Base-by-base conservation (phyloP, 1,140 invertebrate genomes). In the Aphaenogaster floridana region DNA sequence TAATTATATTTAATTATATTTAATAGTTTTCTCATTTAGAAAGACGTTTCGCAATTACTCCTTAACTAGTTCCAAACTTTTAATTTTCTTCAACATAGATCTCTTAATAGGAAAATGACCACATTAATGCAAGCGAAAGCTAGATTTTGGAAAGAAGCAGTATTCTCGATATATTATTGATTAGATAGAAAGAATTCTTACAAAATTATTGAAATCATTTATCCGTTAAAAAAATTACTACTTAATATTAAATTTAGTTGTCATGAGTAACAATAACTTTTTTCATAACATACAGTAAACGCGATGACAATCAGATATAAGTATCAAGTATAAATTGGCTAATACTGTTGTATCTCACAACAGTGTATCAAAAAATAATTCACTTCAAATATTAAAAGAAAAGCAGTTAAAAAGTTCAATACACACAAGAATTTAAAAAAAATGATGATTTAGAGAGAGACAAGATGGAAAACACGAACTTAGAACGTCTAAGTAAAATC, bases 201-300 rank as follows among this genome's bases (percentile, higher is more conserved):
- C 7, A 71, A 71, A 71, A 15, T 74, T 54, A 74, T 54, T n/a
- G n/a, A 72, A 52, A 36, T 42, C 45, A 42, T 13, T 57, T 2
- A 66, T 66, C 48, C 11, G n/a, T 28, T 11, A n/a, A 42, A 0
- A 48, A 68, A 68, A 17, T 7, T 52, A 13, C 52, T 52, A 34
- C 5, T 36, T 69, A 69, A 69, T 2, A 6, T 36, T 36, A 4
- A 52, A 52, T 52, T 15, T 52, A 52, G 13, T n/a, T 72, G 15
- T 52, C 5, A 36, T 9, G 28, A 48, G 9, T 48, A 50, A 36
- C 52, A 7, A 17, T 50, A 15, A 36, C n/a, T 36, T 68, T n/a
- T 13, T 21, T 39, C 3, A 15, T 52, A 13, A 6, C 17, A 54
- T 17, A 36, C 36, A 72, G 11, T 15, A 50, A 72, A n/a, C 45